Conservation (phyloP, 2,113 vertebrate species). For the Peromyscus leucopus region DNA sequence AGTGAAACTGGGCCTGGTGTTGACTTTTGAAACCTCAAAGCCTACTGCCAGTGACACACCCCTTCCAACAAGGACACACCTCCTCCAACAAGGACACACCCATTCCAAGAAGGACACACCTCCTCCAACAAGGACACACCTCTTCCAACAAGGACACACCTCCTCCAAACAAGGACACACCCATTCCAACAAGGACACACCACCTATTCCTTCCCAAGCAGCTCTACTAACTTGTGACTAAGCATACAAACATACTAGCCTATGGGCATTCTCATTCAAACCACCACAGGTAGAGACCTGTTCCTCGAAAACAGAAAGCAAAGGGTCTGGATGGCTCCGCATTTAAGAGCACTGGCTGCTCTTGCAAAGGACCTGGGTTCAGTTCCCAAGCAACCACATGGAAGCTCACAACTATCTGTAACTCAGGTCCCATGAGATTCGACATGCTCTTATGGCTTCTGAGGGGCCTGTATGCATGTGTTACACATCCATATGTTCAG, state of each 20-base stretch:
- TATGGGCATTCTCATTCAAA: not conserved
- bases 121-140: not conserved
- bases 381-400: not conserved
- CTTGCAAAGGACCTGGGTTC: not conserved
- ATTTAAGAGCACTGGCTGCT: not conserved
- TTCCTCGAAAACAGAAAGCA: not conserved
- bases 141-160: not conserved
- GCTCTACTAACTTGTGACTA: not conserved
- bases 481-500: not conserved
- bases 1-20: not conserved
- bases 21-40: not conserved
- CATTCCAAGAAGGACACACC: not conserved
- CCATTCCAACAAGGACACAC: not conserved
- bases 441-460: not conserved
- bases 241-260: not conserved
- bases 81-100: too few relatives aligned
- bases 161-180: not conserved
- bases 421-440: not conserved
- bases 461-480: too few relatives aligned
- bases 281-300: not conserved
- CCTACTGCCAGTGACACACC: not conserved
- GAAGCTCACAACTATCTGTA: not conserved
- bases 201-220: not conserved
- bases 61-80: not conserved
- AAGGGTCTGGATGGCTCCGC: not conserved